These are phyloP conservation scores for Dione vanillae DNA, from an alignment of 2,888 invertebrate genomes.

Conservation along the genomic window DNA sequence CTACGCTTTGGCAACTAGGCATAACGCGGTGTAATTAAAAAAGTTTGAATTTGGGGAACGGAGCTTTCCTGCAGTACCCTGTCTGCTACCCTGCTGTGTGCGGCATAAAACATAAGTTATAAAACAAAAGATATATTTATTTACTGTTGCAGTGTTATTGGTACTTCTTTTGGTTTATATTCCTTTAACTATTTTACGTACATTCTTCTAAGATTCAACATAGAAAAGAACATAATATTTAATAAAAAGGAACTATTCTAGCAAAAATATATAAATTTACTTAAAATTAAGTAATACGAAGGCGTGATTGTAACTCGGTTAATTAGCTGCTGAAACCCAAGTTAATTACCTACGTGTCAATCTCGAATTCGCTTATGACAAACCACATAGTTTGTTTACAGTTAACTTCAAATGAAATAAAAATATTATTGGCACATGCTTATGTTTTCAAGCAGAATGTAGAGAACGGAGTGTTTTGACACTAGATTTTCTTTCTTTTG, in stretches of 20 bases:
- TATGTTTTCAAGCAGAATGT: not conserved
- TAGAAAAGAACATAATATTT: no score
- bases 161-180: no score
- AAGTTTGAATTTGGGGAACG: no score
- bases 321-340: constrained; percentile 9
- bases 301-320: constrained; percentile 1
- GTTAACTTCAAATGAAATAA: not conserved
- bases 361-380: constrained; percentile 3
- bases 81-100: no score
- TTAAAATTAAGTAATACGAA: constrained; percentile 1
- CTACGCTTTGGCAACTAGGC: no score
- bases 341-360: constrained; percentile 25
- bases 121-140: no score
- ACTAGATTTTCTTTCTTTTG: not conserved
- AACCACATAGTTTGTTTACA: constrained; percentile 27
- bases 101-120: no score
- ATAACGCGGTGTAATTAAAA: no score
- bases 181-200: no score
- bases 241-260: not conserved
- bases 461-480: not conserved
- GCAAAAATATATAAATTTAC: not conserved
- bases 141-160: no score
- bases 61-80: no score
- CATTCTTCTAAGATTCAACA: no score
- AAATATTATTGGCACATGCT: not conserved